Conservation (phyloP, 1,140 invertebrate genomes). For the Campodea augens region DNA sequence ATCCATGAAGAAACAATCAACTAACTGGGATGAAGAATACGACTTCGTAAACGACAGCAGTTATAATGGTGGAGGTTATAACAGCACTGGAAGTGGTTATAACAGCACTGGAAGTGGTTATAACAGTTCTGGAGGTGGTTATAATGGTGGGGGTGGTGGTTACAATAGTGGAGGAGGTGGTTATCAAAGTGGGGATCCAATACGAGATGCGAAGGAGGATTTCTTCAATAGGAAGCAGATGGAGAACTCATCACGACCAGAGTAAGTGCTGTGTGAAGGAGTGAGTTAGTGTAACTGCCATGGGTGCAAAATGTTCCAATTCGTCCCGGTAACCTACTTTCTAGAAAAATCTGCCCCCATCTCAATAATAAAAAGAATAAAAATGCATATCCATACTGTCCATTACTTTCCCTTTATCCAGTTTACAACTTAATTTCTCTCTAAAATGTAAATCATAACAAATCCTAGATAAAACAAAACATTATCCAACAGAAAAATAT, state of each 20-base stretch:
- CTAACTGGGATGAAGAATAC: constrained; percentile 8
- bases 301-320: too few relatives aligned
- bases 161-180: constrained; percentile 11
- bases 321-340: too few relatives aligned
- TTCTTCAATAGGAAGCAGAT: constrained; percentile 51
- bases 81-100: background rate
- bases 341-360: too few relatives aligned
- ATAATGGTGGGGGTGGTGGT: constrained; percentile 27
- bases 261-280: too few relatives aligned
- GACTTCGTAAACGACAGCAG: background rate
- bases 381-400: too few relatives aligned
- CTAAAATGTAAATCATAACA: too few relatives aligned
- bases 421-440: too few relatives aligned
- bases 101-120: background rate
- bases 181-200: constrained; percentile 22
- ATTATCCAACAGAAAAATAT: too few relatives aligned
- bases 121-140: constrained; percentile 14
- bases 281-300: too few relatives aligned
- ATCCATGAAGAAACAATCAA: background rate
- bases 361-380: too few relatives aligned
- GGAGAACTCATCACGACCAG: constrained; percentile 52
- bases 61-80: background rate
- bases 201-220: constrained; percentile 51
- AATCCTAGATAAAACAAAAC: too few relatives aligned
- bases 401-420: too few relatives aligned